Percentiles rank a stretch among this genome's conserved stretches.
phyloP scores from a whole-genome alignment of 2,888 invertebrate genomes.

The Rosalia funebris region DNA sequence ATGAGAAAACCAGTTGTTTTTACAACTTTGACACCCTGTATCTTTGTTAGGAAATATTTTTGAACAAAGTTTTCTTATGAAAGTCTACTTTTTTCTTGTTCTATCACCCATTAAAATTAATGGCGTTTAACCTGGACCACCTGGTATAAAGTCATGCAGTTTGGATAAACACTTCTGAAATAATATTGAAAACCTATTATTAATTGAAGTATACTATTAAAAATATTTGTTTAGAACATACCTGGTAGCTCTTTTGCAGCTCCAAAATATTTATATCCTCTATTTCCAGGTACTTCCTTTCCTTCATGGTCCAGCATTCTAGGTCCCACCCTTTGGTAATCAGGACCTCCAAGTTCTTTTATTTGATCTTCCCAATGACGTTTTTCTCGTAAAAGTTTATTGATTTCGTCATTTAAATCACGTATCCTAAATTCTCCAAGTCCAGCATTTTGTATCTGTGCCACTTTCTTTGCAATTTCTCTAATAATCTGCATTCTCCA shows the following conservation, averaged over 20 bases:
- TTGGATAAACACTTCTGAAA: too few species aligned
- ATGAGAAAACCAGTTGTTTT: too few species aligned
- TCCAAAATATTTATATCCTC: conserved; percentile 99
- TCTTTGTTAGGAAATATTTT: too few species aligned
- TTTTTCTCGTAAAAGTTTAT: conserved; percentile 94
- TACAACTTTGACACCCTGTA: too few species aligned
- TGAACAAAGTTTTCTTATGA: too few species aligned
- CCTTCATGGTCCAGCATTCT: conserved; percentile 92
- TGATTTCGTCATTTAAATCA: conserved; percentile 99
- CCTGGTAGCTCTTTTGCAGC: conserved; percentile 97
- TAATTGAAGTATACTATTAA: too few species aligned
- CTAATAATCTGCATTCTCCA: conserved; percentile 97
- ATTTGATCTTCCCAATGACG: conserved; percentile 99
- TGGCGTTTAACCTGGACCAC: too few species aligned
- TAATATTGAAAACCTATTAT: too few species aligned
- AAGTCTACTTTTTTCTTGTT: too few species aligned
- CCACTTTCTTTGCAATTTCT: conserved; percentile 97
- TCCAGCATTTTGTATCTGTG: conserved; percentile 99
- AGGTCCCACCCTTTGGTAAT: conserved; percentile 90
- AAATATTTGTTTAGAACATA: too few species aligned
- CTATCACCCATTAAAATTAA: too few species aligned
- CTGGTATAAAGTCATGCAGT: too few species aligned
- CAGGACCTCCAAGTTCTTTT: conserved; percentile 93
- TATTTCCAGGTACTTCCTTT: conserved; percentile 96
- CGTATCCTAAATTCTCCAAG: conserved; percentile 98